Conservation (phyloP, 2,888 invertebrate genomes). For the Caenorhabditis sp. region DNA sequence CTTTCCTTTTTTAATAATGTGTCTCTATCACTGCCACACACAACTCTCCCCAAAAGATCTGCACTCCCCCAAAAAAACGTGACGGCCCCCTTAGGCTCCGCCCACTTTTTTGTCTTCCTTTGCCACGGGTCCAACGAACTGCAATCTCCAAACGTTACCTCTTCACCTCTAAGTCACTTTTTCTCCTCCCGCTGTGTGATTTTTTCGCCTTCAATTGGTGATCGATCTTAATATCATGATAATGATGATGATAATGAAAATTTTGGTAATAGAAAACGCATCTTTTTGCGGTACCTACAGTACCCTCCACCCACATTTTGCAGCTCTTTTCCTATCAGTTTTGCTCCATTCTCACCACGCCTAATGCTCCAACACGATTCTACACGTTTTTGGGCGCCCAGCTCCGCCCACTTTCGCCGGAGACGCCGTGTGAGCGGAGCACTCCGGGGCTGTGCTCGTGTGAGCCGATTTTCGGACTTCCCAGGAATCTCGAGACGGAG, state of each 20-base stretch:
- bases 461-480: conserved; percentile 6
- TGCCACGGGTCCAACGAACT: too few relatives aligned
- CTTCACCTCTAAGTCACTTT: too few relatives aligned
- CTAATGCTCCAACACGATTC: background rate
- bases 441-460: conserved; percentile 1
- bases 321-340: background rate
- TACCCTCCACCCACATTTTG: background rate
- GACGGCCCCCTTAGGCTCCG: background rate
- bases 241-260: background rate
- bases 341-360: background rate
- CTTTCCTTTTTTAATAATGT: background rate
- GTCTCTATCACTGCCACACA: background rate
- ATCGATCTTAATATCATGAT: too few relatives aligned
- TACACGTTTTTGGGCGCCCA: background rate
- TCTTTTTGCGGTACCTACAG: background rate
- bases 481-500: background rate
- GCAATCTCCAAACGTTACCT: too few relatives aligned
- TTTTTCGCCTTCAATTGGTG: too few relatives aligned
- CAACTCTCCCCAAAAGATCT: background rate
- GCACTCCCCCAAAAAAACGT: too few relatives aligned
- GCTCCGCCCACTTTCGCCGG: background rate
- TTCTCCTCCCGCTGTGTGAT: too few relatives aligned
- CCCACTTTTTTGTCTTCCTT: background rate
- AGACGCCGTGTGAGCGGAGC: background rate
- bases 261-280: background rate